A percentile compares a stretch with the other conserved stretches of the same genome.
These are phyloP conservation scores for Notarius lentiginosus DNA, from an alignment of 2,113 vertebrate species.

Conservation along the genomic window DNA sequence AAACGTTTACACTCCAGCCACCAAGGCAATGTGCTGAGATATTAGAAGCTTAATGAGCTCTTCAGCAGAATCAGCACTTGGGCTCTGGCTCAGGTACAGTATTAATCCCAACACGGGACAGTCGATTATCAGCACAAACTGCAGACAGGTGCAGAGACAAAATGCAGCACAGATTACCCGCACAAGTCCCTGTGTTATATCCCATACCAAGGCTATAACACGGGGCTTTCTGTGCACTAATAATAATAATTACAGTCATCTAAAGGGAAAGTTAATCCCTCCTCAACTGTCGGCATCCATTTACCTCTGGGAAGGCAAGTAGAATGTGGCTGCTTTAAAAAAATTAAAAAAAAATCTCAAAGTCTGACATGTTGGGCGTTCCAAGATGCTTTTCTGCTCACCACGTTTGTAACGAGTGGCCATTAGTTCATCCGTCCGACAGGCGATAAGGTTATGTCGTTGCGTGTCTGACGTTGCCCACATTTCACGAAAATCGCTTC, in stretches of 20 bases:
- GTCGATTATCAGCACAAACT: neutral
- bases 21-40: neutral
- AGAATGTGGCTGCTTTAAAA: no score
- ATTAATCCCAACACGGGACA: neutral
- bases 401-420: neutral
- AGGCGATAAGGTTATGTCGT: no score
- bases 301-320: no score
- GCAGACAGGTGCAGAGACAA: neutral
- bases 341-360: neutral
- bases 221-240: neutral
- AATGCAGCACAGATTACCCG: neutral
- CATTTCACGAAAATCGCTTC: no score
- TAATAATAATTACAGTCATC: neutral
- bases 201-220: neutral
- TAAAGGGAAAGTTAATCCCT: neutral
- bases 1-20: neutral
- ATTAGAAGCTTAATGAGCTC: neutral
- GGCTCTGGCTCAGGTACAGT: neutral
- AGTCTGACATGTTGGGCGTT: neutral
- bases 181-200: neutral
- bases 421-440: no score
- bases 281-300: no score
- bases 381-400: neutral
- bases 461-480: no score
- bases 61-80: slow-evolving; percentile 7